Evolutionary conservation across 2,797 vertebrate genomes (phyloP).

Genomic region (Nyctalus aviator): DNA sequence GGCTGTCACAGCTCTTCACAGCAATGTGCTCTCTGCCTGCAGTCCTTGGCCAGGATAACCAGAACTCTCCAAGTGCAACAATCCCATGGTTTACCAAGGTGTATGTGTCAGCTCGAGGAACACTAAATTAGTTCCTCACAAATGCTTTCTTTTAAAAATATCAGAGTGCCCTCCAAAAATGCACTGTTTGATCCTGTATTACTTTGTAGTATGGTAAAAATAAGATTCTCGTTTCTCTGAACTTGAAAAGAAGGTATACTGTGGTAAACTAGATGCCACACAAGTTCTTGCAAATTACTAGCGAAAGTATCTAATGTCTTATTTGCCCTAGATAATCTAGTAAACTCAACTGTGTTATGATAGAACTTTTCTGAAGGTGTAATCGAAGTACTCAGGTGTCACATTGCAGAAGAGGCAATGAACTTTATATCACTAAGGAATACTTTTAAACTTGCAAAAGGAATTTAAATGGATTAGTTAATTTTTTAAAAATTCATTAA

Average conservation of each 20-base stretch:
- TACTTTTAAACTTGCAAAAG: neutral
- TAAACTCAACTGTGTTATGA: neutral
- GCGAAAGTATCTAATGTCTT: neutral
- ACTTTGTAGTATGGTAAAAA: neutral
- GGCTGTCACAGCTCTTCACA: neutral
- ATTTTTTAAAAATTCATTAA: neutral
- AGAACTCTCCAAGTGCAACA: neutral
- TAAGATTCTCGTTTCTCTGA: neutral
- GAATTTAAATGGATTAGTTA: neutral
- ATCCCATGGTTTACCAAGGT: rapidly evolving
- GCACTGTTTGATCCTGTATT: neutral
- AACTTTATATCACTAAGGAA: neutral
- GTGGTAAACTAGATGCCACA: neutral
- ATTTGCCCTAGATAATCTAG: neutral
- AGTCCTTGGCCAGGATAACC: neutral
- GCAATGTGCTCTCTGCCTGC: neutral
- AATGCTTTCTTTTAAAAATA: neutral
- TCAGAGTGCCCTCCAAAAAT: neutral
- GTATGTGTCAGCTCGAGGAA: neutral
- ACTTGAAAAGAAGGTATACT: neutral
- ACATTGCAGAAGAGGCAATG: neutral
- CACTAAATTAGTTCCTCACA: neutral
- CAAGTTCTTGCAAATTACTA: neutral
- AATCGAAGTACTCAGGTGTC: neutral
- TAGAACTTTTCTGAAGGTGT: neutral